A percentile compares a stretch with the other conserved stretches of the same genome.
Evolutionary conservation across 2,888 invertebrate species (phyloP).

Genomic region (Barypeithes pellucidus): DNA sequence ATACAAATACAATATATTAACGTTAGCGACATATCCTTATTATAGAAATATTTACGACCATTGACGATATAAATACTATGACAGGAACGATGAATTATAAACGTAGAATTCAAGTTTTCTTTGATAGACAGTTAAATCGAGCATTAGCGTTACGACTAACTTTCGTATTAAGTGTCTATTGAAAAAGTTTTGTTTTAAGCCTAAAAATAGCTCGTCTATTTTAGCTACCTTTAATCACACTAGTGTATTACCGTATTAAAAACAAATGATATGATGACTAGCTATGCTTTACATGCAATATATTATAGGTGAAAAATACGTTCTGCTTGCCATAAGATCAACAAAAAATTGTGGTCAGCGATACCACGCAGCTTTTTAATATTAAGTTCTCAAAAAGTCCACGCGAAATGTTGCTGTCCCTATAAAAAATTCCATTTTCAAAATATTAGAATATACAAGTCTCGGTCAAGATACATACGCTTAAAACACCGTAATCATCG

Average conservation of each 20-base stretch:
- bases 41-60: conserved; percentile 24
- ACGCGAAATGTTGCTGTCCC: conserved; percentile 45
- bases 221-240: not conserved
- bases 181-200: not conserved
- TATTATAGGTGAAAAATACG: conserved; percentile 33
- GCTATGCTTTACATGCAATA: conserved; percentile 30
- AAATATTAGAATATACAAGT: conserved; percentile 27
- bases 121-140: not conserved
- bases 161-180: not conserved
- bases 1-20: conserved; percentile 54
- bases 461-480: not conserved
- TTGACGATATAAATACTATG: not conserved
- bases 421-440: conserved; percentile 51
- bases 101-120: not conserved
- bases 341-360: not conserved
- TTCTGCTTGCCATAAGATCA: conserved; percentile 33
- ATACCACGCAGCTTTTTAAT: conserved; percentile 33
- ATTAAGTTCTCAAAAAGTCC: conserved; percentile 42
- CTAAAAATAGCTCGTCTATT: not conserved
- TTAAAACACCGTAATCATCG: not conserved
- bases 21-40: conserved; percentile 55
- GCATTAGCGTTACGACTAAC: not conserved
- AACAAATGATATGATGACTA: not conserved
- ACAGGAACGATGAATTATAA: not conserved
- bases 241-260: not conserved